phyloP scores from a whole-genome alignment of 2,797 vertebrate genomes.

The Sciaenops ocellatus region DNA sequence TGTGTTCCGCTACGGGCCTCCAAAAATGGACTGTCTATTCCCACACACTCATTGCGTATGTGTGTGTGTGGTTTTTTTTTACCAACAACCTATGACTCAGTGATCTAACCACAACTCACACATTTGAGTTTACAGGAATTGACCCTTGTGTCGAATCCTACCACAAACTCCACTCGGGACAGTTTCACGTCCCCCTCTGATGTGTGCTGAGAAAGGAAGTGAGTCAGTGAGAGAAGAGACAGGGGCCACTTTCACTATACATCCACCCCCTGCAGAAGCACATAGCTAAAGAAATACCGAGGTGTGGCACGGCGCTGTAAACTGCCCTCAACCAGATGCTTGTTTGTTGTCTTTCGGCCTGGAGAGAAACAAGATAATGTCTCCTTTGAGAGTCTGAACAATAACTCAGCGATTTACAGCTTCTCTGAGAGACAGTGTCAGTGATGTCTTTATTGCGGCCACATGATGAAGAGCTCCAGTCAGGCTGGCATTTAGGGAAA shows the following conservation, averaged over 20 bases:
- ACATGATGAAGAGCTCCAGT: constrained; percentile 24
- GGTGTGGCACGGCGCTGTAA: constrained; percentile 31
- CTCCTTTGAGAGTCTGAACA: constrained; percentile 47
- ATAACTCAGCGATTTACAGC: constrained; percentile 54
- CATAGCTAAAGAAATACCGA: constrained; percentile 33
- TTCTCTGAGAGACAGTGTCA: constrained; percentile 38
- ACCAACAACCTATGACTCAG: constrained; percentile 24
- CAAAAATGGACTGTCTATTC: constrained; percentile 10
- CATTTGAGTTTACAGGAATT: constrained; percentile 48
- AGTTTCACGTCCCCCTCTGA: background rate
- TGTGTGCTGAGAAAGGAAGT: constrained; percentile 26
- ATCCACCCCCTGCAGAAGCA: constrained; percentile 1
- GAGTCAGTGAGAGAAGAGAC: constrained; percentile 39
- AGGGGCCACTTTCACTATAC: constrained; percentile 29
- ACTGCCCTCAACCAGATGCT: constrained; percentile 42
- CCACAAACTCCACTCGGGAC: constrained; percentile 24
- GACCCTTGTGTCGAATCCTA: background rate
- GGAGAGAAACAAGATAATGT: constrained; percentile 51
- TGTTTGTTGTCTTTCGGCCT: constrained; percentile 53
- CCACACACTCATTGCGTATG: background rate
- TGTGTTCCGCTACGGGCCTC: constrained; percentile 9
- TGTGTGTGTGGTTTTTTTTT: constrained; percentile 6
- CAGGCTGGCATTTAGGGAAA: constrained; percentile 4
- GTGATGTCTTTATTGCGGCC: constrained; percentile 49
- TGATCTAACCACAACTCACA: constrained; percentile 32